Evolutionary conservation across 1,140 invertebrate species (phyloP).

Genomic region (Oncopodura yosiiana): DNA sequence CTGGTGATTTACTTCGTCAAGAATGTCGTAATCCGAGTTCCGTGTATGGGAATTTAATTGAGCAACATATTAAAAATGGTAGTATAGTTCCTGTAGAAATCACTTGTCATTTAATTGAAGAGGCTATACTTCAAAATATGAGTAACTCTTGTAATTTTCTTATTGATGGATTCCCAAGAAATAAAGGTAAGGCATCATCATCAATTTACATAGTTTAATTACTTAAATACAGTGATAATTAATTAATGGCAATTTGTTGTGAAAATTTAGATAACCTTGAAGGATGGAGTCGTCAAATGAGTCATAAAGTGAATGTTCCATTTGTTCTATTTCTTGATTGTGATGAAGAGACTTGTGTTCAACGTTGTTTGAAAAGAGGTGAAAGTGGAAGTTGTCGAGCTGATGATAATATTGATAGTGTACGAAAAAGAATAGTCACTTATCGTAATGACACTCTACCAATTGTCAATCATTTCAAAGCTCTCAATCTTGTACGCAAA

Average conservation of each 20-base stretch:
- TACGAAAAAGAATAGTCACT: conserved; percentile 81
- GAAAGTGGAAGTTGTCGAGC: conserved; percentile 76
- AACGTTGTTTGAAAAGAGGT: conserved; percentile 74
- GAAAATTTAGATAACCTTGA: conserved; percentile 90
- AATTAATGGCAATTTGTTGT: too few species aligned
- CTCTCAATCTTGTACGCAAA: conserved; percentile 58
- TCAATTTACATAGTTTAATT: too few species aligned
- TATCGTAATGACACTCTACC: conserved; percentile 84
- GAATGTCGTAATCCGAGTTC: conserved; percentile 75
- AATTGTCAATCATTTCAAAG: conserved; percentile 77
- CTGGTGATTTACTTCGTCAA: conserved; percentile 86
- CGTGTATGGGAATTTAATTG: conserved; percentile 83
- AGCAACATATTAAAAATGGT: conserved; percentile 82
- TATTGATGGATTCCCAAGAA: conserved; percentile 96
- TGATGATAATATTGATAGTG: conserved; percentile 86
- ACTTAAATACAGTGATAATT: too few species aligned
- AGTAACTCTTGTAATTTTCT: conserved; percentile 65
- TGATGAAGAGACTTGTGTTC: conserved; percentile 65
- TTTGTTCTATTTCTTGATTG: conserved; percentile 93
- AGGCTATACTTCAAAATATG: conserved; percentile 52
- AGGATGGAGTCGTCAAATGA: conserved; percentile 83
- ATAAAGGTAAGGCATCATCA: too few species aligned
- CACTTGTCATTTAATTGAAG: conserved; percentile 83
- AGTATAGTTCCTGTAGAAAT: conserved; percentile 97
- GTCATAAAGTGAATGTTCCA: conserved; percentile 67